Percentiles rank a stretch among this genome's conserved stretches.
phyloP scores from a whole-genome alignment of 1,140 invertebrate genomes.

The Linepithema humile region DNA sequence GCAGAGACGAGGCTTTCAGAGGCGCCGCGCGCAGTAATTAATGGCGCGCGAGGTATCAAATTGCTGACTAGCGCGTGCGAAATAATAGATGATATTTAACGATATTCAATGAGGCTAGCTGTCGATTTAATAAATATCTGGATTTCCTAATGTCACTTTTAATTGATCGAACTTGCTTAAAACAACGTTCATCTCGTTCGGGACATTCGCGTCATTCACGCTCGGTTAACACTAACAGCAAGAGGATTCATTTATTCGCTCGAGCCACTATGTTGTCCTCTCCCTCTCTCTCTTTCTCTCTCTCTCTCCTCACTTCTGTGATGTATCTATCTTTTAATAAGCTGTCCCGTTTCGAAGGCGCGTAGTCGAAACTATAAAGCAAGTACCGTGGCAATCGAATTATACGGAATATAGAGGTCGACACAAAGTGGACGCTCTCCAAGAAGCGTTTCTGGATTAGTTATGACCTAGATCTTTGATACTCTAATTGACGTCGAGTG shows the following conservation, averaged over 20 bases:
- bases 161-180: too few species aligned
- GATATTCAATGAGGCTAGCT: neutral
- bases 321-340: conserved; percentile 15
- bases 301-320: neutral
- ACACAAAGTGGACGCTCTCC: conserved; percentile 54
- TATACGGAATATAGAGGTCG: conserved; percentile 52
- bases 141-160: conserved; percentile 15
- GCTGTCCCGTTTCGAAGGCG: neutral
- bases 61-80: conserved; percentile 33
- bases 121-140: neutral
- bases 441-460: conserved; percentile 46
- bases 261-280: neutral
- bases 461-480: conserved; percentile 63
- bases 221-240: conserved; percentile 25
- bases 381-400: conserved; percentile 62
- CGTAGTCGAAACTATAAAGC: conserved; percentile 23
- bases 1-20: conserved; percentile 25
- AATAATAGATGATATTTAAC: conserved; percentile 26
- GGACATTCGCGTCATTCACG: neutral
- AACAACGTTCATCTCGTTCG: too few species aligned
- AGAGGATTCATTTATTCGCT: conserved; percentile 27
- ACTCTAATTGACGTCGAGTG: conserved; percentile 59
- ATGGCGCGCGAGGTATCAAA: conserved; percentile 43
- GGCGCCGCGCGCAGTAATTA: conserved; percentile 34
- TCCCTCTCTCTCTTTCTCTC: neutral